A percentile compares a stretch with the other conserved stretches of the same genome.
Evolutionary conservation across 1,140 invertebrate species (phyloP).

Genomic region (Drosophila simulans): DNA sequence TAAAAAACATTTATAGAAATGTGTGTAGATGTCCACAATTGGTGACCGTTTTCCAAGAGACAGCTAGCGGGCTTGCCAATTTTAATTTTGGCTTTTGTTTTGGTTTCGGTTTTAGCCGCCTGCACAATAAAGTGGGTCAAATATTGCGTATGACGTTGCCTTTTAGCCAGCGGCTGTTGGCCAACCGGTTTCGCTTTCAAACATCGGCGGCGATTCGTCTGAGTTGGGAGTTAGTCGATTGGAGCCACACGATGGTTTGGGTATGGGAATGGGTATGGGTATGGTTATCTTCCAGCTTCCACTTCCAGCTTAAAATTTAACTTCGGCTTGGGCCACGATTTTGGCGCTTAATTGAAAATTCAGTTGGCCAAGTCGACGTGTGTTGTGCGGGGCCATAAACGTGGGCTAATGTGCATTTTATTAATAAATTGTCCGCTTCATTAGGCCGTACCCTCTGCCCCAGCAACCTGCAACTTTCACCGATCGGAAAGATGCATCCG

Average conservation of each 20-base stretch:
- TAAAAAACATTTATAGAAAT: constrained; percentile 39
- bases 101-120: constrained; percentile 22
- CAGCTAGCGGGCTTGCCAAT: constrained; percentile 58
- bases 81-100: constrained; percentile 44
- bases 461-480: constrained; percentile 66
- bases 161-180: constrained; percentile 35
- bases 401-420: constrained; percentile 76
- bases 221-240: constrained; percentile 37
- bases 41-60: constrained; percentile 26
- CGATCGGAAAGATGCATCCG: constrained; percentile 38
- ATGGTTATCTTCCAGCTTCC: constrained; percentile 49
- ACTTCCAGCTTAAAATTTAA: constrained; percentile 1
- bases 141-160: constrained; percentile 69
- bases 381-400: constrained; percentile 37
- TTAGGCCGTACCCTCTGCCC: constrained; percentile 47
- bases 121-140: constrained; percentile 69
- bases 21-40: constrained; percentile 31
- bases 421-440: constrained; percentile 78
- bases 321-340: constrained; percentile 37
- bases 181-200: constrained; percentile 65
- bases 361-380: constrained; percentile 61
- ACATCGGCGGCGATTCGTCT: constrained; percentile 52
- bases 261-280: background rate
- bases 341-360: constrained; percentile 78
- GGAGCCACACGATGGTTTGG: background rate